Evolutionary conservation across 2,888 invertebrate genomes (phyloP).

Genomic region (Lutraria lutraria): DNA sequence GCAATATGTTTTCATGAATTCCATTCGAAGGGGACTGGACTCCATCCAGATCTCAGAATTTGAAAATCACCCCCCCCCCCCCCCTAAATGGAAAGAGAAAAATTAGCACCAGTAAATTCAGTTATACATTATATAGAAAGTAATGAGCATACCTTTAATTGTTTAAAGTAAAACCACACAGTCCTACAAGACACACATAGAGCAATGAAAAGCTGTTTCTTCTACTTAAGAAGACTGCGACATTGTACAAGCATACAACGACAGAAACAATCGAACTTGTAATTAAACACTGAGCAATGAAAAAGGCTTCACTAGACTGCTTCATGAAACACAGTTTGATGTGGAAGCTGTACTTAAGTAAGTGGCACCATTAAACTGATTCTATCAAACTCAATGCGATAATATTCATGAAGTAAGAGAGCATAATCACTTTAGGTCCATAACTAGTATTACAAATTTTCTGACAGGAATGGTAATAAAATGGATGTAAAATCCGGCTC

Average conservation of each 20-base stretch:
- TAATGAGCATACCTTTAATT: too few species aligned
- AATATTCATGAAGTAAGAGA: neutral
- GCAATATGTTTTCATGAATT: too few species aligned
- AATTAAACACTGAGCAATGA: neutral
- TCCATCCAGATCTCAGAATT: too few species aligned
- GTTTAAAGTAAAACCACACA: too few species aligned
- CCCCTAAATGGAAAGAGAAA: too few species aligned
- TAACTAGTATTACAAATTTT: neutral
- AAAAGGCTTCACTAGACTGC: neutral
- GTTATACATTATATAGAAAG: too few species aligned
- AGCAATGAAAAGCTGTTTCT: too few species aligned
- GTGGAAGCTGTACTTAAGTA: neutral
- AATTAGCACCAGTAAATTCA: too few species aligned
- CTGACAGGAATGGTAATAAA: conserved; percentile 28
- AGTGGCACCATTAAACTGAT: neutral
- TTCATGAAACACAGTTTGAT: neutral
- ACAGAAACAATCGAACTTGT: neutral
- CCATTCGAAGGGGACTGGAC: too few species aligned
- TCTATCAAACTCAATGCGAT: neutral
- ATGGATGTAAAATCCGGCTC: neutral
- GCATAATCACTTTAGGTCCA: neutral
- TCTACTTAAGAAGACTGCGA: too few species aligned
- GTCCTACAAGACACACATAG: too few species aligned
- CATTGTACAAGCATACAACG: neutral
- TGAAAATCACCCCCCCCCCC: too few species aligned